phyloP scores from a whole-genome alignment of 2,113 vertebrate genomes.

The Prinia subflava region DNA sequence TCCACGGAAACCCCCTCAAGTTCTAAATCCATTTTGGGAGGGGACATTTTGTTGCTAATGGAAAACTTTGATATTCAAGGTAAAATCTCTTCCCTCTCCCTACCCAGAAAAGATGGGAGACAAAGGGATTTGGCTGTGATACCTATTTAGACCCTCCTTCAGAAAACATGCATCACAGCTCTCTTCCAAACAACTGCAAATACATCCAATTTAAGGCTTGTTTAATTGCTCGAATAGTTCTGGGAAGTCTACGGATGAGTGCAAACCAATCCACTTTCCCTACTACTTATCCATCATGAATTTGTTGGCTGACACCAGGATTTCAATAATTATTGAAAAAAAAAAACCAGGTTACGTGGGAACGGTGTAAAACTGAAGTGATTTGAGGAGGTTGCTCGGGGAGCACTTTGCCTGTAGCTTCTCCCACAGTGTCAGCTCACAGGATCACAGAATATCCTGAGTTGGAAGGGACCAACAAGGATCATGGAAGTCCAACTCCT shows the following conservation, averaged over 20 bases:
- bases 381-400: background rate
- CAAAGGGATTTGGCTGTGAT: background rate
- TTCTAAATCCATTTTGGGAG: background rate
- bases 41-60: background rate
- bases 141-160: background rate
- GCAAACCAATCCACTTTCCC: background rate
- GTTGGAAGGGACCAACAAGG: background rate
- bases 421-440: background rate
- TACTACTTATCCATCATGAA: background rate
- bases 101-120: background rate
- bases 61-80: background rate
- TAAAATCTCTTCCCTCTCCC: background rate
- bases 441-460: background rate
- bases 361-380: background rate
- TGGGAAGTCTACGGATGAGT: background rate
- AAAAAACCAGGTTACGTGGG: background rate
- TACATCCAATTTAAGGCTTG: background rate
- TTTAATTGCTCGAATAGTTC: background rate
- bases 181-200: background rate
- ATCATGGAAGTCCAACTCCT: background rate
- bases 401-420: background rate
- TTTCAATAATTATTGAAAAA: background rate
- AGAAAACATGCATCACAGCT: background rate
- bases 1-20: background rate
- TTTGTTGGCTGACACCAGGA: background rate